Evolutionary conservation across 2,888 invertebrate genomes (phyloP), one percentile per base, ranked within the genome.

Genomic region (Diachrysia chrysitis): DNA sequence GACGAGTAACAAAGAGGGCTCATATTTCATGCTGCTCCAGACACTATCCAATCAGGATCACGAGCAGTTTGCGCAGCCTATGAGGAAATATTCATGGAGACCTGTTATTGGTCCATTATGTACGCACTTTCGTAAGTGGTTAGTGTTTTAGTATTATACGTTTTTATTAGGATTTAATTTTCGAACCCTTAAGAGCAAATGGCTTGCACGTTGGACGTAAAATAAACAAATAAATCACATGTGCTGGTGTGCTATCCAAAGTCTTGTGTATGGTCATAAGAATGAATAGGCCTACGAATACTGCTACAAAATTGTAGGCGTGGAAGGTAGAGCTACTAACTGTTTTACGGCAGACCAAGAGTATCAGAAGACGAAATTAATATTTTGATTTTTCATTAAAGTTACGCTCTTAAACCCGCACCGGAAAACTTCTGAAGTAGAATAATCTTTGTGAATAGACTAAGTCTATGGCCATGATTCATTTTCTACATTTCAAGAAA

Each of bases 1-100:
- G 66, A 56, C 32, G 19, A 23, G 35, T 32, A 73, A 81, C 78
- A 79, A 79, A 81, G 69, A 68, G 51, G 19, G 56, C 59, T 73
- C 68, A 81, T 79, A 79, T 69, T 78, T 79, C 81, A 81, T 71
- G 56, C 62, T 58, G 57, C 60, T 60, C 56, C 37, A 37, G 55
- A 58, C 60, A 32, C 59, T 72, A 80, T 78, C 81, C 63, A 37
- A 63, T 73, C 66, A 71, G 58, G 58, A 77, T 73, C 73, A 46
- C 57, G 29, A 63, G 56, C 48, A 63, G 59, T 66, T 56, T 55
- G 57, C 37, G 25, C 65, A 16, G 46, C 42, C 76, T n/a, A 32
- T 46, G 67, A 46, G 56, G 72, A 73, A 76, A 76, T 73, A 72
- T 76, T 76, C 63, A 60, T 58, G 46, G 55, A 61, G 72, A 67